phyloP scores from a whole-genome alignment of 2,113 vertebrate species.

The Columba janthina region DNA sequence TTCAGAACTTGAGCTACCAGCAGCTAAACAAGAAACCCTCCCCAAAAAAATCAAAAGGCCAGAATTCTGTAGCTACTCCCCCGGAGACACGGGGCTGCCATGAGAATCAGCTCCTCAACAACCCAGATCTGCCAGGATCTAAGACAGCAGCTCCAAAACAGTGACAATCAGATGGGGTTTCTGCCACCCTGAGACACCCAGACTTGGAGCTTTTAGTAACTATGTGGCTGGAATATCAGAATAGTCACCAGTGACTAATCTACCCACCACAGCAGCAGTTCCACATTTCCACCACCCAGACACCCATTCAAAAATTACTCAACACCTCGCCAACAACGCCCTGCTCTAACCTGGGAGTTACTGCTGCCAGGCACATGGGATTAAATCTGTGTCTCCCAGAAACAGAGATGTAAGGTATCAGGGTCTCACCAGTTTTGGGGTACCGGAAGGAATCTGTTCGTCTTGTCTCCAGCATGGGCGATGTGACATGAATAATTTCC shows the following conservation, averaged over 20 bases:
- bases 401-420: background rate
- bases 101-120: background rate
- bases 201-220: background rate
- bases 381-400: background rate
- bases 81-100: background rate
- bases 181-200: background rate
- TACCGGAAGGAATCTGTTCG: conserved; percentile 84
- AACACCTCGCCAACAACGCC: background rate
- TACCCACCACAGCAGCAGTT: background rate
- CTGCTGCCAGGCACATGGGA: background rate
- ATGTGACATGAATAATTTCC: conserved; percentile 84
- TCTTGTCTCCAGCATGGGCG: conserved; percentile 83
- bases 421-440: conserved; percentile 80
- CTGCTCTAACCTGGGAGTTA: background rate
- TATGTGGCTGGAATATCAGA: background rate
- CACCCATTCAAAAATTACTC: background rate
- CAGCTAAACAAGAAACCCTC: background rate
- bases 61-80: background rate
- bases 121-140: background rate
- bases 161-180: background rate
- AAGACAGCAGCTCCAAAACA: conserved; percentile 13
- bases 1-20: background rate
- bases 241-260: background rate
- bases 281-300: background rate
- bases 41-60: background rate